These are phyloP conservation scores for Habroteleia sp. DNA, from an alignment of 2,888 invertebrate genomes.

Conservation along the genomic window DNA sequence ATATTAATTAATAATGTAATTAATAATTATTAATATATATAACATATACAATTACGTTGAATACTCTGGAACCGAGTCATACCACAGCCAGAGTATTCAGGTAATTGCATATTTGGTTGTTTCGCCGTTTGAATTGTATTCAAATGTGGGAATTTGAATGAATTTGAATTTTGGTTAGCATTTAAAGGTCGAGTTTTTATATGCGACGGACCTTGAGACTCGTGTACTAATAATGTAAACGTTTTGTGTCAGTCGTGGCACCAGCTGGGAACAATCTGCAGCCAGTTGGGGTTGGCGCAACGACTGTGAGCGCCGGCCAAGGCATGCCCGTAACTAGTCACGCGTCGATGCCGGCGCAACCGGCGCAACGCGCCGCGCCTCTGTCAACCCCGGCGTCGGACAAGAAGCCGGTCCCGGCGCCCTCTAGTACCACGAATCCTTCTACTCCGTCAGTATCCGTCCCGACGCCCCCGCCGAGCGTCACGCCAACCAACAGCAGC, in stretches of 20 bases:
- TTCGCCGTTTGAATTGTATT: too few species aligned
- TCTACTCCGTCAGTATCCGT: conserved; percentile 74
- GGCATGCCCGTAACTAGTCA: conserved; percentile 79
- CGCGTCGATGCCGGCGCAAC: conserved; percentile 79
- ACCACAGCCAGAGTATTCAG: too few species aligned
- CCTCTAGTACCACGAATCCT: conserved; percentile 75
- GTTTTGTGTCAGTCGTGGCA: conserved; percentile 55
- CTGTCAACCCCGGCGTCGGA: conserved; percentile 78
- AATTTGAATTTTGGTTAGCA: too few species aligned
- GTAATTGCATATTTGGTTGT: too few species aligned
- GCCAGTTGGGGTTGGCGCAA: conserved; percentile 82
- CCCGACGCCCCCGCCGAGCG: conserved; percentile 77
- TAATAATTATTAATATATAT: too few species aligned
- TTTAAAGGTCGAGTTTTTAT: too few species aligned
- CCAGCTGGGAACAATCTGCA: conserved; percentile 82
- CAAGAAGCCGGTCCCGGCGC: conserved; percentile 73
- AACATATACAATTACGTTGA: too few species aligned
- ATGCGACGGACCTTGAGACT: too few species aligned
- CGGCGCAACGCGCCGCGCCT: conserved; percentile 73
- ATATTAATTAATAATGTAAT: too few species aligned
- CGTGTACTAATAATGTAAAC: conserved; percentile 13
- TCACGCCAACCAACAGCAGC: conserved; percentile 76
- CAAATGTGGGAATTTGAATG: too few species aligned
- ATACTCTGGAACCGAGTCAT: too few species aligned
- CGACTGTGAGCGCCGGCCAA: conserved; percentile 75